Percentiles rank a stretch among this genome's conserved stretches.
phyloP scores from a whole-genome alignment of 1,140 invertebrate genomes.

The Brachystomella parvula region DNA sequence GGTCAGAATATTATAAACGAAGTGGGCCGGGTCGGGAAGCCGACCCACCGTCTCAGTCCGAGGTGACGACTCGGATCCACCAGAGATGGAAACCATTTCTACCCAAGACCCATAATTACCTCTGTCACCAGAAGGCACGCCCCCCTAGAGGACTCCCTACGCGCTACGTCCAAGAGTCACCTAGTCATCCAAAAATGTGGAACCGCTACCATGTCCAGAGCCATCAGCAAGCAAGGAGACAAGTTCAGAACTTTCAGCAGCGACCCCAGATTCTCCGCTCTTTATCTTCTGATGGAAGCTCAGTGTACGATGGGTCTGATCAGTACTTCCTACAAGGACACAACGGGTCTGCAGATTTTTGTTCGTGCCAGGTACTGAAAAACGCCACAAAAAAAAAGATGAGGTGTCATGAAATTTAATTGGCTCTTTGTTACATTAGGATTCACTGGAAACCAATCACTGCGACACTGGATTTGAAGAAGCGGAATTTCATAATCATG shows the following conservation, averaged over 20 bases:
- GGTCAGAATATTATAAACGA: background rate
- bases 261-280: background rate
- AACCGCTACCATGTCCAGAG: background rate
- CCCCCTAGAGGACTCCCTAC: background rate
- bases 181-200: background rate
- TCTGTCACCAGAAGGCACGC: background rate
- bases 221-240: background rate
- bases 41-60: background rate
- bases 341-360: background rate
- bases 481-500: background rate
- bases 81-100: conserved; percentile 1
- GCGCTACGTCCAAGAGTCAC: background rate
- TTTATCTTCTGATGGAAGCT: background rate
- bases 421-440: background rate
- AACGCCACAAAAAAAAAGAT: background rate
- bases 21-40: background rate
- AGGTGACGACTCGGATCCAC: background rate
- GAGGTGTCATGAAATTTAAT: background rate
- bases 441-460: background rate
- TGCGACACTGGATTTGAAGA: background rate
- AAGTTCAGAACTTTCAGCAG: background rate
- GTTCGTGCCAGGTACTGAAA: background rate
- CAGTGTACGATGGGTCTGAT: background rate
- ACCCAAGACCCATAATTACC: conserved; percentile 7
- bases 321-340: background rate